Evolutionary conservation across 2,888 invertebrate species (phyloP), one percentile per base, ranked within the genome.

Genomic region (Charanyca ferruginea): DNA sequence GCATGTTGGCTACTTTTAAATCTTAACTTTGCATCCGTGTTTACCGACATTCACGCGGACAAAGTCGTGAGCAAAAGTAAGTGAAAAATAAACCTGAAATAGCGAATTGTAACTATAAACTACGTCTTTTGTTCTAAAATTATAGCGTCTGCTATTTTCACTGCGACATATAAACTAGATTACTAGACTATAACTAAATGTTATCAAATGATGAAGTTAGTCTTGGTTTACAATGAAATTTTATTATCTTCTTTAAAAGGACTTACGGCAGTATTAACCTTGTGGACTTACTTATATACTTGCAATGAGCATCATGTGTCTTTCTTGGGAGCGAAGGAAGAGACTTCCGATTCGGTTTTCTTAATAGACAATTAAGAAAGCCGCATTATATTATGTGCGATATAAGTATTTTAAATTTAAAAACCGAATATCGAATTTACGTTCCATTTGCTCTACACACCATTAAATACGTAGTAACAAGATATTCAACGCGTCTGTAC

Each of bases 111-210:
- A n/a, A n/a, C n/a, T n/a, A n/a, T n/a, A n/a, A n/a, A 41, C 6
- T 6, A 4, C n/a, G n/a, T 41, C 41, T 23, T 16, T 25, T 32
- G 22, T 32, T 22, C n/a, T 13, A 1, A 57, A 8, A 13, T 41
- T 8, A 41, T 58, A 28, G 2, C 1, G 8, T 1, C 18, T 47
- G 6, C 4, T 23, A 2, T 28, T 11, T 9, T 22, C 9, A 32
- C 22, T 38, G 11, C 22, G 13, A 9, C 1, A 23, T 8, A 32
- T 35, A 45, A 18, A 64, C 32, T 8, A 22, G n/a, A 64, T 23
- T 18, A 64, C 32, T 8, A 22, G n/a, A 64, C 23, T 18, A 64
- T 48, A 48, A 11, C 11, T 18, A 32, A 45, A 25, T 45, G 5
- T 18, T 16, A 1, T 11, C 18, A 42, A 51, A 32, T 1, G 16